These are phyloP conservation scores for Agrotis clavis DNA, from an alignment of 2,888 invertebrate species.

Conservation along the genomic window DNA sequence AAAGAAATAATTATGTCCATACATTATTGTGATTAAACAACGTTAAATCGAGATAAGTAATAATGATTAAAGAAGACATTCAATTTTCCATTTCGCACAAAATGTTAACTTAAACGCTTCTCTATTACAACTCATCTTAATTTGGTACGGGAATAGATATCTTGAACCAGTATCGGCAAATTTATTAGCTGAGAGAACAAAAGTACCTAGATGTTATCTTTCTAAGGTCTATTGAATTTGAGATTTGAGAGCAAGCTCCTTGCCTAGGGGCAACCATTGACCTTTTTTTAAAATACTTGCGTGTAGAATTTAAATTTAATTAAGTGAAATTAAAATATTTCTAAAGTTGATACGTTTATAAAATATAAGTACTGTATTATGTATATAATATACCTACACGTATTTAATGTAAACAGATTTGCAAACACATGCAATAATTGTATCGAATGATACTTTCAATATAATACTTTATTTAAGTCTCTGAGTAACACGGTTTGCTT, in stretches of 20 bases:
- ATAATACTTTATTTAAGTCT: background rate
- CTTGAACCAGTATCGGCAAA: conserved; percentile 35
- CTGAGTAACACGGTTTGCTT: background rate
- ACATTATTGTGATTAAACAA: conserved; percentile 5
- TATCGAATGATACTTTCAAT: background rate
- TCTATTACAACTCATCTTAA: conserved; percentile 27
- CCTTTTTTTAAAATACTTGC: conserved; percentile 27
- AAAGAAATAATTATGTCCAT: no score
- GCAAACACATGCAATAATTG: background rate
- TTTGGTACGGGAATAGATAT: conserved; percentile 29
- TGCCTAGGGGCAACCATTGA: conserved; percentile 25
- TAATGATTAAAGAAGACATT: background rate
- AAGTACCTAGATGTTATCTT: conserved; percentile 51
- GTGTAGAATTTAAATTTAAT: conserved; percentile 9
- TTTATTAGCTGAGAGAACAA: conserved; percentile 60
- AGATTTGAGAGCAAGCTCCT: conserved; percentile 13
- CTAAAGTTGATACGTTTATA: background rate
- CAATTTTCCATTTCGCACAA: conserved; percentile 17
- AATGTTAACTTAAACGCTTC: conserved; percentile 31
- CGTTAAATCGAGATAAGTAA: background rate
- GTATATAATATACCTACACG: background rate
- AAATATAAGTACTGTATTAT: no score
- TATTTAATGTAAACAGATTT: background rate
- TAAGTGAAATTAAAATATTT: conserved; percentile 20
- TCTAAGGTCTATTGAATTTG: conserved; percentile 33